Base-by-base conservation (phyloP, 1,140 invertebrate species). In the Plutomurus gul region DNA sequence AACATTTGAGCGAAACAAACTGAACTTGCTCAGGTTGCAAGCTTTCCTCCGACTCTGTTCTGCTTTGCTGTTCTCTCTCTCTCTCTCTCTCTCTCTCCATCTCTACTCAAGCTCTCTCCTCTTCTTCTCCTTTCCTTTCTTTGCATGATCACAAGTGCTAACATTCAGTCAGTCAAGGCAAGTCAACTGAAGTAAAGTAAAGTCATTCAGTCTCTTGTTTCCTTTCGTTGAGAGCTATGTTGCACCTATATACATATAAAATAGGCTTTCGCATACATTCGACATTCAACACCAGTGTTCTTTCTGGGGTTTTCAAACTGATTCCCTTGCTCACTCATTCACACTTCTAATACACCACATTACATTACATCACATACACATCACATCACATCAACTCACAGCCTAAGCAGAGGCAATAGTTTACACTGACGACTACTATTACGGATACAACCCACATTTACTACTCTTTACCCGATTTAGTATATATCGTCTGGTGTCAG, bases 131-230 rank as follows among this genome's bases (percentile, higher is more conserved):
- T 47, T 33, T 74, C 72, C 43, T 47, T 47, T 47, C 27, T 47
- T 74, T 33, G 56, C 56, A 65, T 65, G 56, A 65, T 65, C 56
- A 65, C 56, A 65, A 65, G 56, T 65, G 56, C 56, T 65, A 65
- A 65, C 56, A 65, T 65, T 65, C 56, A 65, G 27, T 65, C 56
- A 65, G 22, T 65, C 56, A 33, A 65, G 56, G 30, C 56, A 65
- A 65, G 27, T n/a, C 56, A 65, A 51, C 20, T 22, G 16, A 5
- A 51, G 47, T 51, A 18, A 51, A 51, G 18, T 51, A 18, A 51
- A 51, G 13, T 51, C 47, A 51, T 49, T n/a, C 47, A 49, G 18
- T 10, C n/a, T 13, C 27, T 65, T 30, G 56, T 65, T 65, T 33
- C 56, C 25, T 65, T 65, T 65, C 56, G 56, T 65, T 65, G 56